Percentiles rank a stretch among this genome's conserved stretches.
phyloP scores from a whole-genome alignment of 2,113 vertebrate species.

The Mystacornis crossleyi region DNA sequence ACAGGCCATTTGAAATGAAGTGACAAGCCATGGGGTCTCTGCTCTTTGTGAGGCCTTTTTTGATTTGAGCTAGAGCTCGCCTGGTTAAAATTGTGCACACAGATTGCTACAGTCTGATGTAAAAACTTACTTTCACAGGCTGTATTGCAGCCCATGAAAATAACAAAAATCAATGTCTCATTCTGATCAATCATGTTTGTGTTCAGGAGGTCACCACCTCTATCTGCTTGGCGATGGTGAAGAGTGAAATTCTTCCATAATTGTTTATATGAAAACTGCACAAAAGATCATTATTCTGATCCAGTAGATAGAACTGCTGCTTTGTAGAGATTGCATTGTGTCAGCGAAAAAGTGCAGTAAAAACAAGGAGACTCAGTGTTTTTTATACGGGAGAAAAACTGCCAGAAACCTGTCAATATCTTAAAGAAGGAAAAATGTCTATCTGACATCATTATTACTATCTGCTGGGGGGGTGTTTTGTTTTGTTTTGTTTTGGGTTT shows the following conservation, averaged over 20 bases:
- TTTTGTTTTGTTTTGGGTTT: too few species aligned
- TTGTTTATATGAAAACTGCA: background rate
- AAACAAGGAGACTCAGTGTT: fast-evolving
- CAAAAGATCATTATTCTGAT: background rate
- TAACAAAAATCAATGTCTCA: background rate
- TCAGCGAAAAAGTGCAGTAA: background rate
- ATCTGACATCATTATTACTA: background rate
- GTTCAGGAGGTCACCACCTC: background rate
- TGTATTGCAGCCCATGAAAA: background rate
- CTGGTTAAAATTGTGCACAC: background rate
- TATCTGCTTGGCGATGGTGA: background rate
- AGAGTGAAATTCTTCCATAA: background rate
- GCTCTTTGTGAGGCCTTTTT: background rate
- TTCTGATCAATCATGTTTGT: background rate
- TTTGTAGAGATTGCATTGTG: background rate
- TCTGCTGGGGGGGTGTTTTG: too few species aligned
- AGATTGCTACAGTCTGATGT: background rate
- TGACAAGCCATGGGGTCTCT: background rate
- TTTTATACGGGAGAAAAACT: background rate
- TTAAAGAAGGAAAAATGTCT: background rate
- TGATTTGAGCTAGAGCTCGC: background rate
- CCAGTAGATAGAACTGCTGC: background rate
- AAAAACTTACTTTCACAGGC: background rate
- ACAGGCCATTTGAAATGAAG: conserved; percentile 30
- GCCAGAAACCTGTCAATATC: background rate